Evolutionary conservation across 2,888 invertebrate species (phyloP), one percentile per base, ranked within the genome.

Genomic region (Ecliptopera silaceata): DNA sequence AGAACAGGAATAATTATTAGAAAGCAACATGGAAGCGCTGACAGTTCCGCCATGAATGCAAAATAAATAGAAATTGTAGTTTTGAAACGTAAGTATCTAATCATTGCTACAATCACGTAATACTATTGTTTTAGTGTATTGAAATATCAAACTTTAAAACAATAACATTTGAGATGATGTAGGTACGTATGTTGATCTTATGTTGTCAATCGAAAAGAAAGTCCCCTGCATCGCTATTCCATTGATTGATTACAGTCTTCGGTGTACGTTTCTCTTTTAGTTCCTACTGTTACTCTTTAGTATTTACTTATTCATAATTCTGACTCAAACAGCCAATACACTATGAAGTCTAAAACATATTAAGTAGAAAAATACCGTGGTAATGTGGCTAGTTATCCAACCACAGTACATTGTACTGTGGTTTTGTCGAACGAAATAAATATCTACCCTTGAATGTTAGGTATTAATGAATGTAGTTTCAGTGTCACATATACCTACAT

Each of bases 1-100:
- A 53, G 29, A 46, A 50, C 39, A 50, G 68, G 68, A 74, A 72
- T 71, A 75, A 72, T 80, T 38, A 72, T 81, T 86, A 91, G 91
- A 91, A 91, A 91, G 91, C 91, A 92, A 91, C 91, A 92, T 92
- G 91, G 91, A 91, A 91, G 91, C 88, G 80, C 80, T 91, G 91
- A 92, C 91, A 92, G 91, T 92, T 92, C 91, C 91, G 91, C 91
- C 91, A 92, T 92, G 91, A 91, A 92, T 89, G 91, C 91, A 91
- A 91, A 91, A 91, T 91, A 91, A 92, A 92, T 92, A 91, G 86
- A 88, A 88, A 89, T 85, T 89, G 79, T 79, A 89, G 90, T 88
- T 89, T 66, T 66, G 63, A 63, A 64, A 79, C 69, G 63, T 66
- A 59, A 64, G 51, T 64, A 69, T 66, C 59, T 71, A 69, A 69